phyloP scores from a whole-genome alignment of 2,888 invertebrate genomes.

The Strigamia maritima region DNA sequence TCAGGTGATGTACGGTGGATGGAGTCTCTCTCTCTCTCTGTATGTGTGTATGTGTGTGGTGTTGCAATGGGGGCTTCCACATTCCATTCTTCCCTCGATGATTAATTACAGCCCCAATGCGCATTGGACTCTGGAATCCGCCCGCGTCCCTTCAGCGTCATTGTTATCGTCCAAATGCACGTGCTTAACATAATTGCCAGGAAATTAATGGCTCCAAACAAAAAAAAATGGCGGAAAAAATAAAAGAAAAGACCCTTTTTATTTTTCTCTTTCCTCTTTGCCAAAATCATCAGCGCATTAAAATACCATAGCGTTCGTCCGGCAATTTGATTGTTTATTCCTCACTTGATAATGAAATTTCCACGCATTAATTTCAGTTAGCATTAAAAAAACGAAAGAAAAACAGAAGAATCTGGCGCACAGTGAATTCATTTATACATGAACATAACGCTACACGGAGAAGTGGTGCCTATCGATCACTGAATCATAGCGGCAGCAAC shows the following conservation, averaged over 20 bases:
- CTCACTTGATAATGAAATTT: neutral
- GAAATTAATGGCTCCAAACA: slow-evolving; percentile 27
- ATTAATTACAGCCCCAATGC: slow-evolving; percentile 27
- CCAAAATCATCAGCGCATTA: neutral
- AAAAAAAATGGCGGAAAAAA: slow-evolving; percentile 10
- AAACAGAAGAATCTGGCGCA: neutral
- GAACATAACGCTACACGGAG: neutral
- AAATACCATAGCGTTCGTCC: slow-evolving; percentile 7
- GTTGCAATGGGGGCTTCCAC: slow-evolving; percentile 27
- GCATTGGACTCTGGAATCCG: slow-evolving; percentile 29
- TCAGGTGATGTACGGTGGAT: slow-evolving; percentile 29
- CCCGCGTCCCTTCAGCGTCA: slow-evolving; percentile 25
- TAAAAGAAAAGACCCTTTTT: neutral
- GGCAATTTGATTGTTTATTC: slow-evolving; percentile 15
- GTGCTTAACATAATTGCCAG: slow-evolving; percentile 27
- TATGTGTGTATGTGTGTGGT: neutral
- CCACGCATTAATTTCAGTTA: neutral
- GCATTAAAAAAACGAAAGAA: neutral
- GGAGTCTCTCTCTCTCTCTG: neutral
- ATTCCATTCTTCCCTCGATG: slow-evolving; percentile 29
- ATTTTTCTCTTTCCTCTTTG: neutral
- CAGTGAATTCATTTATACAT: neutral
- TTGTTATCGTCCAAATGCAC: slow-evolving; percentile 20
- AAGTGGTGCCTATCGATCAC: slow-evolving; percentile 24
- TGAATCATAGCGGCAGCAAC: slow-evolving; percentile 7